These are phyloP conservation scores for Scolopax rusticola DNA, from an alignment of 2,797 vertebrate genomes.

Conservation along the genomic window DNA sequence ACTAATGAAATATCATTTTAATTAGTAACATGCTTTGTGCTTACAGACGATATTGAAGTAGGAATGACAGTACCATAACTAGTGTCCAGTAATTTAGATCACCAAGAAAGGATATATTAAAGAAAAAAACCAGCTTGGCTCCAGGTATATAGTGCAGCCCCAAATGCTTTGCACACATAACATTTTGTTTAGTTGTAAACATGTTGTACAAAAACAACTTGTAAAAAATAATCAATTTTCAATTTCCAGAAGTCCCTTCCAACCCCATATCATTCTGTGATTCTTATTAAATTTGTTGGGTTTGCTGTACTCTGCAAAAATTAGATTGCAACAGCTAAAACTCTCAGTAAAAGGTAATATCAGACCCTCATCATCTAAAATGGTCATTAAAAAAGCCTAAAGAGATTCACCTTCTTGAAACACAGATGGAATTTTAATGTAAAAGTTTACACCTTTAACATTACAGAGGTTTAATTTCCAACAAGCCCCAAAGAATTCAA, in stretches of 20 bases:
- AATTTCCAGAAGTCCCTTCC: not conserved
- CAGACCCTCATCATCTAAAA: constrained; percentile 62
- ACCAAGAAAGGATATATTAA: not conserved
- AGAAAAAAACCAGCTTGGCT: not conserved
- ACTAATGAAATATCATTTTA: constrained; percentile 55
- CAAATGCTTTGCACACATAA: not conserved
- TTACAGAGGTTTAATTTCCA: constrained; percentile 75
- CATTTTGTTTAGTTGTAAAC: not conserved
- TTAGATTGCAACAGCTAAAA: constrained; percentile 65
- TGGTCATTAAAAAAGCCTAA: constrained; percentile 59
- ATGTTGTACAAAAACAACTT: not conserved
- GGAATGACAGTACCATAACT: not conserved
- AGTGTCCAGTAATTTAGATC: constrained; percentile 1
- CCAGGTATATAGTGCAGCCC: not conserved
- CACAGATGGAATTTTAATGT: constrained; percentile 73
- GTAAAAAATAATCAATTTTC: not conserved
- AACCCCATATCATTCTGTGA: no score
- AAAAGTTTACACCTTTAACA: constrained; percentile 76
- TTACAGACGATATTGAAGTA: not conserved
- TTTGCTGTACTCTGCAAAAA: constrained; percentile 64
- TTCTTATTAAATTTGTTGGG: not conserved
- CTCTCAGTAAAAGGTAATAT: constrained; percentile 64
- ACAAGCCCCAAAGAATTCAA: constrained; percentile 74
- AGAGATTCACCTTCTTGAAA: constrained; percentile 68
- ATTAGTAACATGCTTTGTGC: constrained; percentile 60